Conservation (phyloP, 2,888 invertebrate species). For the Folsomia manolachei region DNA sequence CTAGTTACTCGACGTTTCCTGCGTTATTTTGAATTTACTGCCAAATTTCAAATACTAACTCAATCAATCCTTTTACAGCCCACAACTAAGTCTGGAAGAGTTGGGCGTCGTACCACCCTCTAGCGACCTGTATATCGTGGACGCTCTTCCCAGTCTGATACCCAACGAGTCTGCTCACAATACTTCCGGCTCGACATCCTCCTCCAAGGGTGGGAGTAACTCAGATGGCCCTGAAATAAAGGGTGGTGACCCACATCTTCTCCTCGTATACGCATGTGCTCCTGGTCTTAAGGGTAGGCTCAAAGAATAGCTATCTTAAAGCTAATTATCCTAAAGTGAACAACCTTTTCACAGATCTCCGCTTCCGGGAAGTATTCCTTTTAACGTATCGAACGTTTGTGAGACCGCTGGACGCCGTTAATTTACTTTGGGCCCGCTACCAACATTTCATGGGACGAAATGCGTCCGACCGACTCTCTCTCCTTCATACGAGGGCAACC, state of each 20-base stretch:
- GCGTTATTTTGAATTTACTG: no score
- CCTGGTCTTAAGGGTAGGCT: conserved; percentile 75
- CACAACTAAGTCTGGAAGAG: no score
- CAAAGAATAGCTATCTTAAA: not conserved
- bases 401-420: conserved; percentile 77
- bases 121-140: conserved; percentile 39
- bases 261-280: conserved; percentile 93
- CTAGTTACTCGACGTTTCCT: no score
- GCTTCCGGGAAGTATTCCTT: conserved; percentile 96
- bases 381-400: conserved; percentile 97
- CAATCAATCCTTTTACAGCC: no score
- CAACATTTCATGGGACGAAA: conserved; percentile 62
- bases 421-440: conserved; percentile 77
- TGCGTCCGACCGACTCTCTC: conserved; percentile 42
- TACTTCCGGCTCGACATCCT: not conserved
- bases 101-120: no score
- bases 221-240: conserved; percentile 76
- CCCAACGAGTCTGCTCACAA: conserved; percentile 27
- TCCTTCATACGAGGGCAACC: conserved; percentile 70
- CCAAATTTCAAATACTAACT: no score
- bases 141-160: conserved; percentile 40
- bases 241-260: conserved; percentile 89
- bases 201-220: conserved; percentile 7
- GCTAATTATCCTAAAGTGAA: not conserved
- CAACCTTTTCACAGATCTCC: conserved; percentile 65